A percentile compares a stretch with the other conserved stretches of the same genome.
These are phyloP conservation scores for Thryonomys swinderianus DNA, from an alignment of 2,113 vertebrate species.

Conservation along the genomic window DNA sequence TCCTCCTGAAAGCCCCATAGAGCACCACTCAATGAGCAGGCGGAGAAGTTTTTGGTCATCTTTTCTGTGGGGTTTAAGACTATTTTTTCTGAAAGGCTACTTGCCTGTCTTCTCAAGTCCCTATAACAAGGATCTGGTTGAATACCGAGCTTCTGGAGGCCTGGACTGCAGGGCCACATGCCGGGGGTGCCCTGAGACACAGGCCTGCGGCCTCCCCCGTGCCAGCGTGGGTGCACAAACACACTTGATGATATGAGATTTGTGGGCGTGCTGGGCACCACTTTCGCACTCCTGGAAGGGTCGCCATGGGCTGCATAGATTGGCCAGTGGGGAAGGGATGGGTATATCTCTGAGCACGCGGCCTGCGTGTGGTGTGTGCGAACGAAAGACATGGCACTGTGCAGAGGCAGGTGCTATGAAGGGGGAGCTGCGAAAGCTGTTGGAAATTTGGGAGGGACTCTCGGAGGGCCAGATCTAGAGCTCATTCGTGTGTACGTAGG, in stretches of 20 bases:
- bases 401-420: not conserved
- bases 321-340: not conserved
- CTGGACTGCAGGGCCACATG: not conserved
- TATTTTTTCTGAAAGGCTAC: constrained; percentile 68
- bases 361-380: not conserved
- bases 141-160: not conserved
- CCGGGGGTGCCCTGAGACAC: too few species aligned
- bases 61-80: constrained; percentile 68
- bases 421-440: not conserved
- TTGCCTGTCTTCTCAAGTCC: constrained; percentile 48
- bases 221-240: rapidly evolving
- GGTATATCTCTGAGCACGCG: not conserved
- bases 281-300: not conserved
- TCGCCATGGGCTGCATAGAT: not conserved
- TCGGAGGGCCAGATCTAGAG: not conserved
- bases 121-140: not conserved
- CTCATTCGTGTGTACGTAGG: rapidly evolving
- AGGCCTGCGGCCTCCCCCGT: not conserved
- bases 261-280: not conserved
- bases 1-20: not conserved
- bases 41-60: constrained; percentile 35
- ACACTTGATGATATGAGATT: rapidly evolving
- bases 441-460: not conserved
- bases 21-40: constrained; percentile 36
- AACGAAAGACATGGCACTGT: not conserved